Conservation (phyloP, 2,888 invertebrate species). For the Copidosoma aretas region DNA sequence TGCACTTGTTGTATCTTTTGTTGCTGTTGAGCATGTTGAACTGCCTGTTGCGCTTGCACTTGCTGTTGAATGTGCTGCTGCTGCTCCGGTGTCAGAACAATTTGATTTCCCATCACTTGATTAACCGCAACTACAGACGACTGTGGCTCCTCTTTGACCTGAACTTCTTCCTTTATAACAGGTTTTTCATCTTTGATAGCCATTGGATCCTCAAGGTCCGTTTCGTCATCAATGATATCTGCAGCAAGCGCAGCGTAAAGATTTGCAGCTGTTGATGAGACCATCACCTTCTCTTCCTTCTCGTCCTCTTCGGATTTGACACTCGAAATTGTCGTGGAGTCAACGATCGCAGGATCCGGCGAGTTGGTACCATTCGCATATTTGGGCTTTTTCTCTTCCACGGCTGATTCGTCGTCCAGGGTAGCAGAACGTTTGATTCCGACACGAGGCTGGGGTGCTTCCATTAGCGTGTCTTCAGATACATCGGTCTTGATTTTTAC, state of each 20-base stretch:
- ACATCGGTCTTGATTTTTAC: constrained; percentile 55
- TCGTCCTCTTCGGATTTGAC: constrained; percentile 64
- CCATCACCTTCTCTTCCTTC: constrained; percentile 67
- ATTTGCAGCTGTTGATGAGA: constrained; percentile 84
- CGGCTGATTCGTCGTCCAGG: constrained; percentile 56
- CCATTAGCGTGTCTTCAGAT: constrained; percentile 56
- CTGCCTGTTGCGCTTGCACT: constrained; percentile 29
- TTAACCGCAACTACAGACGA: constrained; percentile 28
- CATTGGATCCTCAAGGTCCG: constrained; percentile 64
- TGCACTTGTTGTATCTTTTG: constrained; percentile 24
- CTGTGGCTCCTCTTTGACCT: constrained; percentile 42
- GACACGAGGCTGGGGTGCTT: constrained; percentile 46
- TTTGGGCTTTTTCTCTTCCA: constrained; percentile 59
- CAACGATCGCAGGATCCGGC: constrained; percentile 55
- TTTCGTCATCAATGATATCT: constrained; percentile 81
- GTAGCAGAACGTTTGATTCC: constrained; percentile 61
- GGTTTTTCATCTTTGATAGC: constrained; percentile 45
- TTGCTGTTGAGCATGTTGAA: constrained; percentile 17
- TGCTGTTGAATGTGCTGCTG: constrained; percentile 36
- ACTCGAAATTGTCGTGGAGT: constrained; percentile 62
- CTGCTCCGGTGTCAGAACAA: constrained; percentile 22
- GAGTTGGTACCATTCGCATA: constrained; percentile 60
- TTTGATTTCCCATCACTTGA: constrained; percentile 20
- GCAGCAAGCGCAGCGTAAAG: constrained; percentile 85
- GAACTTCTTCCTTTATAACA: constrained; percentile 47